These are phyloP conservation scores for Pica pica DNA, from an alignment of 2,113 vertebrate genomes.

Conservation along the genomic window DNA sequence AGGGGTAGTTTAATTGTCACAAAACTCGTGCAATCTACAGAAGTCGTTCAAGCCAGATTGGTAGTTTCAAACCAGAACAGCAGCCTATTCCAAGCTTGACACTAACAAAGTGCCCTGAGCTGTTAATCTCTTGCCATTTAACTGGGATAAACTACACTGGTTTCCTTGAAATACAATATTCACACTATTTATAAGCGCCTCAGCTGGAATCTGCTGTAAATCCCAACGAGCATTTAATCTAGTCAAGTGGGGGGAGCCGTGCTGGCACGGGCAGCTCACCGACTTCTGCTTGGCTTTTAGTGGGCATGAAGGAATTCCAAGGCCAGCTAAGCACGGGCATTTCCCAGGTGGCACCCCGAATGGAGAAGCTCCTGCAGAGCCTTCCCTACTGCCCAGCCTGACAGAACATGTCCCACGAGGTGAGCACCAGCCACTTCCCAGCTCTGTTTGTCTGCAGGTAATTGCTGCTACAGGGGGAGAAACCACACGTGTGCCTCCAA, in stretches of 20 bases:
- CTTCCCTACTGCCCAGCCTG: not conserved
- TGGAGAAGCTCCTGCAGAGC: not conserved
- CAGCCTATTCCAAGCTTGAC: not conserved
- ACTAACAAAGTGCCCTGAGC: not conserved
- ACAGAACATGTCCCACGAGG: rapidly evolving
- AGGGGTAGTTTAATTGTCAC: not conserved
- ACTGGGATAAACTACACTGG: conserved; percentile 6
- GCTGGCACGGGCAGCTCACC: not conserved
- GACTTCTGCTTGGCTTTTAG: not conserved
- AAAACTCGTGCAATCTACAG: not conserved
- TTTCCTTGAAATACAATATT: conserved; percentile 65
- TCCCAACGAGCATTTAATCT: conserved; percentile 13
- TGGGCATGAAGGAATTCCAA: not conserved
- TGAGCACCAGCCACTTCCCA: not conserved
- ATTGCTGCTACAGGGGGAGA: not conserved
- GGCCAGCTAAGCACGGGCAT: not conserved
- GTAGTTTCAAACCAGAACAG: not conserved
- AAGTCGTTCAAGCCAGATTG: not conserved
- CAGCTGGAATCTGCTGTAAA: conserved; percentile 45
- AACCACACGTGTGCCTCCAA: not conserved
- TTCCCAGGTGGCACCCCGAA: not conserved
- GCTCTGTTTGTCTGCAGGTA: not conserved
- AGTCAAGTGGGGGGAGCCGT: not conserved
- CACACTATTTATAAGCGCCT: conserved; percentile 24
- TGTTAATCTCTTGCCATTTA: conserved; percentile 61